Conservation (phyloP, 1,140 invertebrate genomes). For the Euglossa dilemma region DNA sequence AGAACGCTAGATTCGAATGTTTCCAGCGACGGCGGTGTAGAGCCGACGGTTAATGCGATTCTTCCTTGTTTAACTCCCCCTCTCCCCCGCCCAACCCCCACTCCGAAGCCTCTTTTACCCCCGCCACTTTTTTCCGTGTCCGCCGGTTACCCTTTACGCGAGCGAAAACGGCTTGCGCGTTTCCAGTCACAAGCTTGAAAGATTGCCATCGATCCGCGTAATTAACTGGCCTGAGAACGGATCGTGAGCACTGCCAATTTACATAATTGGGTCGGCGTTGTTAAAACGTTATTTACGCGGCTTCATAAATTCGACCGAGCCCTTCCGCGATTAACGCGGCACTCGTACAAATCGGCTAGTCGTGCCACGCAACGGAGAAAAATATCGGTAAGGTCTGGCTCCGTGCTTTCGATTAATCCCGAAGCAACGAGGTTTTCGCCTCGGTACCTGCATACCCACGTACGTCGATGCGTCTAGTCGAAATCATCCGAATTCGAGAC, state of each 20-base stretch:
- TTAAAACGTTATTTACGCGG: conserved; percentile 46
- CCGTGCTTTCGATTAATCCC: background rate
- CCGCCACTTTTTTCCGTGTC: background rate
- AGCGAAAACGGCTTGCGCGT: background rate
- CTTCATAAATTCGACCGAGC: conserved; percentile 3
- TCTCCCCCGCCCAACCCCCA: no score
- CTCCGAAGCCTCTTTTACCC: background rate
- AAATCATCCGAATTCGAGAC: no score
- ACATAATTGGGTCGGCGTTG: conserved; percentile 53
- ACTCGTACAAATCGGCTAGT: no score
- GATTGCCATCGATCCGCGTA: conserved; percentile 35
- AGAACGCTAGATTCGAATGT: background rate
- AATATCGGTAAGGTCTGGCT: no score
- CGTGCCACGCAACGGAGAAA: no score
- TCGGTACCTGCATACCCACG: background rate
- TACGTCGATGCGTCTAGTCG: no score
- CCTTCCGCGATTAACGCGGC: conserved; percentile 16
- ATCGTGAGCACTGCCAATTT: conserved; percentile 43
- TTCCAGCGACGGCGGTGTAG: background rate
- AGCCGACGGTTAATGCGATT: background rate
- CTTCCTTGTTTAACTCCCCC: background rate
- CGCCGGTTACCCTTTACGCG: background rate
- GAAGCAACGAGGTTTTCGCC: background rate
- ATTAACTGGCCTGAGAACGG: conserved; percentile 28
- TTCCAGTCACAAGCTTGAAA: conserved; percentile 11